phyloP scores from a whole-genome alignment of 2,113 vertebrate species.

The Anser brachyrhynchus region DNA sequence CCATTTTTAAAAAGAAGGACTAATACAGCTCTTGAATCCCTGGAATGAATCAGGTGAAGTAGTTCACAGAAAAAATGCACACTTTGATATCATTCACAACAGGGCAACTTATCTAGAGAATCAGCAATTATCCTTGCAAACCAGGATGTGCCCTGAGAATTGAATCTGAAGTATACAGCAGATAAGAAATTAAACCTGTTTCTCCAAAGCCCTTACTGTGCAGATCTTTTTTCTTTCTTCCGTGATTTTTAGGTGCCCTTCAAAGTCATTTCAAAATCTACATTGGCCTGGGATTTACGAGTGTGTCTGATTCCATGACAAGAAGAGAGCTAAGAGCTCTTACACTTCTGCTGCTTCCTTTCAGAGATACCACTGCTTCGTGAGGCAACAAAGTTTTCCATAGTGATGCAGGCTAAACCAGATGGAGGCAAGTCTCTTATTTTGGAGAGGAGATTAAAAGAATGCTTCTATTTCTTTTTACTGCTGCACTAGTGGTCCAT shows the following conservation, averaged over 20 bases:
- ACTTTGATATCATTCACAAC: neutral
- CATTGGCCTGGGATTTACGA: neutral
- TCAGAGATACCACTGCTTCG: neutral
- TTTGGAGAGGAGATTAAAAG: neutral
- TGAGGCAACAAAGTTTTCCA: neutral
- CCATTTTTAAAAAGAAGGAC: neutral
- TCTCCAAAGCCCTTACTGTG: neutral
- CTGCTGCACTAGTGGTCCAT: neutral
- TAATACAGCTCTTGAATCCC: neutral
- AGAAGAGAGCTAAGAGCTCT: neutral
- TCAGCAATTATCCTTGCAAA: neutral
- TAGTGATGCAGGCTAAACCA: neutral
- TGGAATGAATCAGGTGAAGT: neutral
- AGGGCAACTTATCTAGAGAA: neutral
- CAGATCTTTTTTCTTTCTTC: neutral
- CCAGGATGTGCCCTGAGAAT: neutral
- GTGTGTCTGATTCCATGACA: neutral
- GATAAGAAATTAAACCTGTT: neutral
- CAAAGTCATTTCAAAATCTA: neutral
- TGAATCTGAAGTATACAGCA: neutral
- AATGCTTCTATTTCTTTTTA: neutral
- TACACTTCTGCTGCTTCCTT: neutral
- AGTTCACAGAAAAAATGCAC: fast-evolving
- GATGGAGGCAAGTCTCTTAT: neutral
- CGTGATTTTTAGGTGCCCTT: neutral